phyloP scores from a whole-genome alignment of 2,113 vertebrate genomes.

The Protobothrops mucrosquamatus region DNA sequence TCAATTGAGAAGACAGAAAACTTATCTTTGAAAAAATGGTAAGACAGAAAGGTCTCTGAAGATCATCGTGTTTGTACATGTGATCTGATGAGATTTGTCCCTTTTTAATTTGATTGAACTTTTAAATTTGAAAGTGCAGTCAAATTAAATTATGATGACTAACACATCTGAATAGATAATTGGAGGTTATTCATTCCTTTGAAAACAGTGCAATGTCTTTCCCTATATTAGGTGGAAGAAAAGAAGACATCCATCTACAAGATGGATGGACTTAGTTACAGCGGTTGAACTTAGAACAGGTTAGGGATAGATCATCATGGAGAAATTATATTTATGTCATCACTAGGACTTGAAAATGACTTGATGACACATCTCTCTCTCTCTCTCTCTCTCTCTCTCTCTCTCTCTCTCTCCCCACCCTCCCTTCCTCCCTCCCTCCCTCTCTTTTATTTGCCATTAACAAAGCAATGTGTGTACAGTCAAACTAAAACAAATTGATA shows the following conservation, averaged over 20 bases:
- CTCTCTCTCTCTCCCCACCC: too few species aligned
- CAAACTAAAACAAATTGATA: slow-evolving; percentile 9
- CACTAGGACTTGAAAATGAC: neutral
- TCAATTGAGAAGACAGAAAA: neutral
- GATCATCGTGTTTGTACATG: neutral
- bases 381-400: neutral
- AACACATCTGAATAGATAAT: rapidly evolving
- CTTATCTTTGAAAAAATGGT: neutral
- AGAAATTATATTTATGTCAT: neutral
- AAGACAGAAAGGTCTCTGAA: neutral
- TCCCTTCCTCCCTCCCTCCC: too few species aligned
- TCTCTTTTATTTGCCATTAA: neutral
- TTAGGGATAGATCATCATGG: neutral
- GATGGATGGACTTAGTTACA: neutral
- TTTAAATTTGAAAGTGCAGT: neutral
- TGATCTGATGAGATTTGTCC: neutral
- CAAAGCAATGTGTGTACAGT: neutral
- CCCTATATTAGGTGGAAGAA: neutral
- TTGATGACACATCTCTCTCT: neutral
- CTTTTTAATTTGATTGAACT: neutral
- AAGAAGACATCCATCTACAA: neutral
- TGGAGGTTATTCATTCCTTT: neutral
- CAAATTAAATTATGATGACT: slow-evolving; percentile 17
- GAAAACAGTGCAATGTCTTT: neutral
- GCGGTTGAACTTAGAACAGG: neutral